phyloP scores from a whole-genome alignment of 92 coral and sea anemone species.

The Zoanthus solanderi region DNA sequence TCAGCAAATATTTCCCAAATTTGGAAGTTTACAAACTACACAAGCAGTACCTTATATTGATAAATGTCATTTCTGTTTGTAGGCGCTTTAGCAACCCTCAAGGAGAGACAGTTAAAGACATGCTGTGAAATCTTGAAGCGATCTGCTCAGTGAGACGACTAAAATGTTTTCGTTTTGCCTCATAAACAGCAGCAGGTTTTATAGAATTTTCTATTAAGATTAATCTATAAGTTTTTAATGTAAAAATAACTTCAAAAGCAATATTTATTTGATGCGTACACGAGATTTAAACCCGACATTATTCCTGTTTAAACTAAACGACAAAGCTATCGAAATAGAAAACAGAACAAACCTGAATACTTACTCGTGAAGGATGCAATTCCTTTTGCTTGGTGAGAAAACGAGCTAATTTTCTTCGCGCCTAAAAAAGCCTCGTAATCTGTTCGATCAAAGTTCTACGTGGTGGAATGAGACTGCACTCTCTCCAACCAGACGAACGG shows the following conservation, averaged over 20 bases:
- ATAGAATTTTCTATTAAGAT: background rate
- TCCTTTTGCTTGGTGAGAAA: background rate
- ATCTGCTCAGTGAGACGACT: background rate
- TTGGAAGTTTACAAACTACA: slow-evolving; percentile 39
- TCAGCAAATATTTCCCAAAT: slow-evolving; percentile 28
- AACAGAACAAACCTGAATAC: background rate
- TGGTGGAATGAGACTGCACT: slow-evolving; percentile 41
- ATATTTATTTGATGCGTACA: background rate
- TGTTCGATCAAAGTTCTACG: slow-evolving; percentile 28
- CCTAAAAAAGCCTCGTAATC: background rate
- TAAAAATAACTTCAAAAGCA: background rate
- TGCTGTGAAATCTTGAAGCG: slow-evolving; percentile 24
- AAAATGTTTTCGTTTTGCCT: background rate
- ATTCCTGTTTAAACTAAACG: slow-evolving; percentile 5
- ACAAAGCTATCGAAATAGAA: background rate
- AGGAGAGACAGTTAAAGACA: background rate
- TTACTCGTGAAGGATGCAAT: background rate
- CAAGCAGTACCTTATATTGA: background rate
- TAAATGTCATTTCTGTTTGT: slow-evolving; percentile 14
- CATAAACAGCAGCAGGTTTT: background rate
- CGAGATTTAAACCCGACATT: slow-evolving; percentile 1
- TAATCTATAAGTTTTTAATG: background rate
- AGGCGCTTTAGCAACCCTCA: slow-evolving; percentile 13
- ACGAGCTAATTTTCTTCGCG: background rate
- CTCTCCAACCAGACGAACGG: slow-evolving; percentile 26